Evolutionary conservation across 2,888 invertebrate genomes (phyloP).

Genomic region (Mythimna albipuncta): DNA sequence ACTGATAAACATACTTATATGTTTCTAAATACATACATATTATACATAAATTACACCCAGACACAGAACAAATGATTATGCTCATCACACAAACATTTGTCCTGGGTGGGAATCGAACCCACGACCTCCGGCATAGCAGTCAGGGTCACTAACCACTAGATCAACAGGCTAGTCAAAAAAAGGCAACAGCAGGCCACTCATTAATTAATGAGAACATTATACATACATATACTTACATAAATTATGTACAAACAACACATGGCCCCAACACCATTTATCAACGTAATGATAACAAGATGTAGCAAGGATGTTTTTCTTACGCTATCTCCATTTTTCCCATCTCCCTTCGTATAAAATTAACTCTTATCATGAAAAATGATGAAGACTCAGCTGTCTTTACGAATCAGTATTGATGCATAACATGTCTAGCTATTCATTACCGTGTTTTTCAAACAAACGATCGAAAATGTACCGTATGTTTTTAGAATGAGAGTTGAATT

Average conservation of each 20-base stretch:
- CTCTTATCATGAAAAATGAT: slow-evolving; percentile 50
- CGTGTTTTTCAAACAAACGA: slow-evolving; percentile 5
- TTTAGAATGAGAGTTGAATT: neutral
- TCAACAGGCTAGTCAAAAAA: too few species aligned
- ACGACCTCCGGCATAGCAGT: too few species aligned
- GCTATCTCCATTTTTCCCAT: slow-evolving; percentile 17
- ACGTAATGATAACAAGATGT: slow-evolving; percentile 45
- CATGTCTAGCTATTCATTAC: slow-evolving; percentile 35
- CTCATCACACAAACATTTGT: too few species aligned
- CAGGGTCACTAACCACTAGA: too few species aligned
- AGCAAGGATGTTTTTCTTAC: slow-evolving; percentile 34
- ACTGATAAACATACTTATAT: too few species aligned
- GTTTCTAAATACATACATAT: too few species aligned
- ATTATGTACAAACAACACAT: slow-evolving; percentile 1
- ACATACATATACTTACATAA: neutral
- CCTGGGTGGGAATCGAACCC: too few species aligned
- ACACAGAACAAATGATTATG: too few species aligned
- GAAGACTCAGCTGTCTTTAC: slow-evolving; percentile 30
- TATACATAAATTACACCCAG: too few species aligned
- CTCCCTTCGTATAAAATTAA: slow-evolving; percentile 34
- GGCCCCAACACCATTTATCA: slow-evolving; percentile 43
- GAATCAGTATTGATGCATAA: slow-evolving; percentile 37
- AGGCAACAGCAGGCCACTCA: neutral
- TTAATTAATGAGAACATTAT: slow-evolving; percentile 30
- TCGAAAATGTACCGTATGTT: slow-evolving; percentile 9